These are phyloP conservation scores for Drosophila murphyi DNA, from an alignment of 1,140 invertebrate species.

Conservation along the genomic window DNA sequence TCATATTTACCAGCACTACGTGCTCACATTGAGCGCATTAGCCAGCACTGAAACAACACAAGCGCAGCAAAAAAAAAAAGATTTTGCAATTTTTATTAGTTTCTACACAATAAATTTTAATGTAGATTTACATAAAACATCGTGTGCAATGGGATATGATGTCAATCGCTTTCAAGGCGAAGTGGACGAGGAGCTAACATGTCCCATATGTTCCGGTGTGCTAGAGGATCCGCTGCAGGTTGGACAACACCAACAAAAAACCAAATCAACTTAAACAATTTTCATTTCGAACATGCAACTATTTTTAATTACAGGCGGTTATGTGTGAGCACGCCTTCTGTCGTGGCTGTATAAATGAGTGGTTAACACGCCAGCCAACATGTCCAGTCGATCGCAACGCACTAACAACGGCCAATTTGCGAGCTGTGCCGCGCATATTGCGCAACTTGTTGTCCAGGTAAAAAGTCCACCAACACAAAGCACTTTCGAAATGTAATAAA, in stretches of 20 bases:
- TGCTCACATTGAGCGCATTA: not conserved
- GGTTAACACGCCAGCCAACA: conserved; percentile 95
- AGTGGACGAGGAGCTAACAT: conserved; percentile 93
- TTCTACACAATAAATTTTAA: conserved; percentile 42
- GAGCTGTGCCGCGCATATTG: conserved; percentile 95
- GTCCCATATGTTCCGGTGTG: conserved; percentile 92
- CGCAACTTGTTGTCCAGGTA: conserved; percentile 94
- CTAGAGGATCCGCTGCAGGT: conserved; percentile 93
- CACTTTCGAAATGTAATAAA: not conserved
- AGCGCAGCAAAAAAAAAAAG: conserved; percentile 52
- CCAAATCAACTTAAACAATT: conserved; percentile 84
- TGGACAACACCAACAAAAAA: conserved; percentile 22
- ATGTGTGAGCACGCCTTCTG: conserved; percentile 98
- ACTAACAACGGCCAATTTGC: conserved; percentile 93
- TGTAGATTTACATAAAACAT: conserved; percentile 25
- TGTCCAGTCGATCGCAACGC: conserved; percentile 96
- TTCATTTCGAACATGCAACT: conserved; percentile 3
- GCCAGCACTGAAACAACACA: conserved; percentile 44
- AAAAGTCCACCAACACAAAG: conserved; percentile 28
- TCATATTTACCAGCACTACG: conserved; percentile 17
- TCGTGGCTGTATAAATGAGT: conserved; percentile 95
- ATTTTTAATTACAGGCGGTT: conserved; percentile 89
- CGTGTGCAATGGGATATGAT: conserved; percentile 90
- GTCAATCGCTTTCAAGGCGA: conserved; percentile 91
- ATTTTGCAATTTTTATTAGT: conserved; percentile 56